Evolutionary conservation across 1,140 invertebrate genomes (phyloP), one percentile per base, ranked within the genome.

Genomic region (Lasaia peninsularis): DNA sequence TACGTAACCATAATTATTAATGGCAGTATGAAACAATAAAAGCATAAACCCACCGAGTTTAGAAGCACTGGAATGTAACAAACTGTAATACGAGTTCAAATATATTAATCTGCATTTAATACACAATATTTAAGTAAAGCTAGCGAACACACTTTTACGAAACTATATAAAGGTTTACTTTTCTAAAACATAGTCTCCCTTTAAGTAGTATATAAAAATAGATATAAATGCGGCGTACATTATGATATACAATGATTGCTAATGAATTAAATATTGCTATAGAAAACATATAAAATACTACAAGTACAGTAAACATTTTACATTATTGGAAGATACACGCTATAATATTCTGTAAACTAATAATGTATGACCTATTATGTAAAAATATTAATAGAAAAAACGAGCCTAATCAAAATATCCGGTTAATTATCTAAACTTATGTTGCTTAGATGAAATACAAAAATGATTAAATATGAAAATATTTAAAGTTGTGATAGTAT

Each of bases 61-160:
- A 64, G 62, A 67, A 67, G 56, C 62, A 59, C 56, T 68, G 65
- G 65, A 68, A 68, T 68, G 65, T 68, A 53, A 32, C 20, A 57
- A 37, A 14, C n/a, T 11, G 18, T n/a, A 24, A 50, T 18, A 52
- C 31, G 18, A 52, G 18, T 8, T 24, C 33, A 35, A 31, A 33
- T 33, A 16, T 33, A 21, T 20, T 21, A n/a, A 53, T 53, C 35
- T 34, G 52, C 33, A 16, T 35, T 18, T 7, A 11, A 20, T 14
- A 54, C 21, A 37, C 37, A 54, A 54, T 35, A 54, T 40, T 28
- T 21, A 54, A 54, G 52, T 40, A 54, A 54, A 54, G 52, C 52
- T 54, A 54, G 34, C 34, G 52, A 54, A 54, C 52, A 54, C 52
- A 54, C 35, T 51, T 28, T 49, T 53, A 34, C 8, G 33, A 54